Evolutionary conservation across 2,797 vertebrate species (phyloP), one percentile per base, ranked within the genome.

Genomic region (Xenentodon cancila): DNA sequence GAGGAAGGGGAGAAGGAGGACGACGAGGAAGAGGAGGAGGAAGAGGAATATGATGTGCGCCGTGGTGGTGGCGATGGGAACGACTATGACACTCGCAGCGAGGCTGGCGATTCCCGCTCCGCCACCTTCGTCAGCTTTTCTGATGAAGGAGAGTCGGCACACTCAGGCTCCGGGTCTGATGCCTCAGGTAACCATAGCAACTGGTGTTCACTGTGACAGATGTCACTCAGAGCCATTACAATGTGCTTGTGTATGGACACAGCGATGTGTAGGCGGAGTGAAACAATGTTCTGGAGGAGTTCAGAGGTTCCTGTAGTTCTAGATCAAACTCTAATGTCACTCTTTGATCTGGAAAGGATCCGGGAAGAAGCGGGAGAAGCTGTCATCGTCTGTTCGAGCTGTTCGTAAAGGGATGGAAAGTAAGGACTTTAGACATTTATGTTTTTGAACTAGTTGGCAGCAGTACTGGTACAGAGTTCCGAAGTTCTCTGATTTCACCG

Each of bases 281-380:
- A 32, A 32, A 32, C 30, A 32, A 9, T 9, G 1, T 32, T 32
- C 30, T 32, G 30, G 30, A 32, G 7, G 30, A 25, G 25, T 25
- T 25, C 25, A 25, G 25, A 25, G 25, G 25, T 25, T 25, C 5
- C 25, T 25, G 25, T 25, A 25, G 25, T 25, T 25, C 25, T 25
- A 3, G 25, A 25, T 25, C 25, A 25, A 25, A 25, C 25, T 25
- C 30, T 30, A 30, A 30, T 30, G 7, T 30, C 30, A 30, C 7
- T 30, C 5, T 30, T 60, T 64, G 71, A 48, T 66, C 48, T 27
- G 93, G 92, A 78, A 92, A 99, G 97, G 95, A 85, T 97, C 97
- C 65, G 96, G 97, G 93, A 99, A 98, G 95, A 98, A 98, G 91
- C 95, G 95, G 72, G 97, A 99, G 90, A 99, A 99, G 92, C 94